Evolutionary conservation across 1,140 invertebrate species (phyloP).

Genomic region (Acromyrmex charruanus): DNA sequence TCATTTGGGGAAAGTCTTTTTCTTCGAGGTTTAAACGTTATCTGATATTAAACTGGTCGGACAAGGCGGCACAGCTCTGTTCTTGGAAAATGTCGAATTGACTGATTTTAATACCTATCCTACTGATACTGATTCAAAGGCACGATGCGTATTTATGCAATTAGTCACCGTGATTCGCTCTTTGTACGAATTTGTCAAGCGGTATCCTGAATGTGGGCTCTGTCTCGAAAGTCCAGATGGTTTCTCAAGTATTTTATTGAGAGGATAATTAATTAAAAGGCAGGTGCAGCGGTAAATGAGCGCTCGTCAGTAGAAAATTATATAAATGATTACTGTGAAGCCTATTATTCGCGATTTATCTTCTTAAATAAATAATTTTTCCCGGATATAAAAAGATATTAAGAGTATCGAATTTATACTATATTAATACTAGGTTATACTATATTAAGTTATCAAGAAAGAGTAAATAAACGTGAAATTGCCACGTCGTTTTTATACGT

Average conservation of each 20-base stretch:
- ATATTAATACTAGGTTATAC: background rate
- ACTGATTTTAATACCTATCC: constrained; percentile 61
- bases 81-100: constrained; percentile 66
- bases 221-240: background rate
- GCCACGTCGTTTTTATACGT: background rate
- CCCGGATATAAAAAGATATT: background rate
- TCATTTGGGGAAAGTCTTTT: constrained; percentile 50
- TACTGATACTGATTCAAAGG: constrained; percentile 21
- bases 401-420: background rate
- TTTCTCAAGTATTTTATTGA: constrained; percentile 36
- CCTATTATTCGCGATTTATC: constrained; percentile 31
- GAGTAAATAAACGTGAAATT: background rate
- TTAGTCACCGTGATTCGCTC: constrained; percentile 18
- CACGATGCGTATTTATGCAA: constrained; percentile 44
- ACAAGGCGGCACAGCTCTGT: constrained; percentile 13
- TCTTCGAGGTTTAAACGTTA: constrained; percentile 58
- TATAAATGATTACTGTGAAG: constrained; percentile 30
- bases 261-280: constrained; percentile 40
- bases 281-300: constrained; percentile 21
- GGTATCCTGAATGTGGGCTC: background rate
- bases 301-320: background rate
- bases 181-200: constrained; percentile 32
- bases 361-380: constrained; percentile 8
- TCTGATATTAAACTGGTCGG: constrained; percentile 68
- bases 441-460: background rate